These are phyloP conservation scores for Prunella himalayana DNA, from an alignment of 2,113 vertebrate genomes.

Conservation along the genomic window DNA sequence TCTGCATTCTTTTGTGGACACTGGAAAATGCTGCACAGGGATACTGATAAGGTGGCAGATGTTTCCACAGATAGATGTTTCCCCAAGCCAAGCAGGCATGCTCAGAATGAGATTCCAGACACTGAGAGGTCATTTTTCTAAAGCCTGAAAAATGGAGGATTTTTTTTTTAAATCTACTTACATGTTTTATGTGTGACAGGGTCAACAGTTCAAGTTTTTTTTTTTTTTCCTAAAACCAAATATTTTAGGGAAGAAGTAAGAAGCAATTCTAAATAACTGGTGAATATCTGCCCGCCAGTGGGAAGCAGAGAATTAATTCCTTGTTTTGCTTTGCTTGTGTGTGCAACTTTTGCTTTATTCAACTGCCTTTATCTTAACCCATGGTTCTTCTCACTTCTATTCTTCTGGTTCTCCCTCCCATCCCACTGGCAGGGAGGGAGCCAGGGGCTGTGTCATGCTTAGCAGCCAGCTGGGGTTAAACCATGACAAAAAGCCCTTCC, in stretches of 20 bases:
- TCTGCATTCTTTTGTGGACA: neutral
- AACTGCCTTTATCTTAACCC: neutral
- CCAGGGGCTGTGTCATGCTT: neutral
- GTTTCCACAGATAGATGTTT: neutral
- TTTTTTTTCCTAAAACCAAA: neutral
- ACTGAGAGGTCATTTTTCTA: neutral
- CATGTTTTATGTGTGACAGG: neutral
- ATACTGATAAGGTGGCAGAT: neutral
- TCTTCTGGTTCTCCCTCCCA: neutral
- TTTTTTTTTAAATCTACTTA: neutral
- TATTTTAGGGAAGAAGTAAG: neutral
- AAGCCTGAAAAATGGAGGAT: neutral
- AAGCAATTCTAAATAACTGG: neutral
- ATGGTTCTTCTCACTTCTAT: neutral
- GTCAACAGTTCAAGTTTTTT: neutral
- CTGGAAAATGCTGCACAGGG: neutral
- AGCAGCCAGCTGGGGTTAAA: neutral
- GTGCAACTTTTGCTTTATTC: neutral
- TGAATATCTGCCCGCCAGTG: neutral
- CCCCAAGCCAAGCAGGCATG: neutral
- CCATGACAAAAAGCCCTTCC: neutral
- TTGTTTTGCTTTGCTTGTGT: neutral
- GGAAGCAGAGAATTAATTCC: neutral
- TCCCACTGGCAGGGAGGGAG: accelerated
- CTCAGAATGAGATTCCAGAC: neutral